Conservation (phyloP, 1,140 invertebrate species). For the Drosophila baimaii region DNA sequence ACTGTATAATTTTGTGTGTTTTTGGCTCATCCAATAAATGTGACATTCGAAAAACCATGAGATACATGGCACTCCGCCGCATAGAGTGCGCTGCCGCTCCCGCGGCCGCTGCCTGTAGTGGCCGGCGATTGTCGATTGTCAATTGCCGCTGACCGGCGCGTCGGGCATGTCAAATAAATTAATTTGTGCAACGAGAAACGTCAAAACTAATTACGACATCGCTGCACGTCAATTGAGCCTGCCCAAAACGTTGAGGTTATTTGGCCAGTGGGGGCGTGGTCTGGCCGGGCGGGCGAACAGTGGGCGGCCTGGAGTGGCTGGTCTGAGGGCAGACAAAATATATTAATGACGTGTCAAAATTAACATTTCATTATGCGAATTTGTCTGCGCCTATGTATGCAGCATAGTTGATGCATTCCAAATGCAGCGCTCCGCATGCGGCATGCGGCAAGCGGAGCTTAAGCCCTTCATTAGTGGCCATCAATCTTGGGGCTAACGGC, state of each 20-base stretch:
- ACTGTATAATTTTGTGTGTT: slow-evolving; percentile 30
- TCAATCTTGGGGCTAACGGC: slow-evolving; percentile 66
- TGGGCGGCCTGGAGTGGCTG: not conserved
- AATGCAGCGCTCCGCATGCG: slow-evolving; percentile 32
- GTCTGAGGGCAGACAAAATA: slow-evolving; percentile 73
- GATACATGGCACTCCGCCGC: slow-evolving; percentile 18
- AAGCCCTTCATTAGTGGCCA: slow-evolving; percentile 43
- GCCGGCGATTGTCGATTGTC: slow-evolving; percentile 63
- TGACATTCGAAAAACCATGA: slow-evolving; percentile 69
- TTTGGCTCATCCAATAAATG: slow-evolving; percentile 70
- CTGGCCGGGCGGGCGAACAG: not conserved
- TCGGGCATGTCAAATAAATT: slow-evolving; percentile 84
- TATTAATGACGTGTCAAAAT: slow-evolving; percentile 84
- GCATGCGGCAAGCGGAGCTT: not conserved
- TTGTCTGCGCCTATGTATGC: slow-evolving; percentile 40
- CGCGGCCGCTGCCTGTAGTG: slow-evolving; percentile 7
- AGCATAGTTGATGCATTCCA: slow-evolving; percentile 34
- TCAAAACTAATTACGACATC: slow-evolving; percentile 83
- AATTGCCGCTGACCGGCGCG: slow-evolving; percentile 64
- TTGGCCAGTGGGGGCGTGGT: slow-evolving; percentile 13
- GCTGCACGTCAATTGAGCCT: slow-evolving; percentile 67
- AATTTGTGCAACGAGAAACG: slow-evolving; percentile 83
- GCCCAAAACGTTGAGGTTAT: slow-evolving; percentile 44
- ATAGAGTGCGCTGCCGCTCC: not conserved
- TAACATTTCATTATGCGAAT: slow-evolving; percentile 83